These are phyloP conservation scores for Eilema griseolum DNA, from an alignment of 2,888 invertebrate genomes.

Conservation along the genomic window DNA sequence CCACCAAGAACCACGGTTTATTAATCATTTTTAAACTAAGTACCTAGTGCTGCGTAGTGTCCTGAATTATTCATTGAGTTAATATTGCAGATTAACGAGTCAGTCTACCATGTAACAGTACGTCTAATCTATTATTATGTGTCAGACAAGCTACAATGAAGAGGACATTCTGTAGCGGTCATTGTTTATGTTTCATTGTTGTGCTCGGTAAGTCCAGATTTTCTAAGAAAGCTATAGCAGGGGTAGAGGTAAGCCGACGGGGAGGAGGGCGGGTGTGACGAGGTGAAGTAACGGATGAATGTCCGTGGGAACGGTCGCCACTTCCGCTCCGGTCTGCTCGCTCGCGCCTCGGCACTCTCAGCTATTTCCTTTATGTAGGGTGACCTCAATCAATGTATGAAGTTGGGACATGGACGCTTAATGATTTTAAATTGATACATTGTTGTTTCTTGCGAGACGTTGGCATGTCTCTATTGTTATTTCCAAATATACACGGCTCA, in stretches of 20 bases:
- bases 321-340: slow-evolving; percentile 79
- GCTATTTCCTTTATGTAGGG: slow-evolving; percentile 84
- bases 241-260: slow-evolving; percentile 41
- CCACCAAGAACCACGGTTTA: too few species aligned
- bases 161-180: slow-evolving; percentile 5
- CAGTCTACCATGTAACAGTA: not conserved
- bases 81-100: not conserved
- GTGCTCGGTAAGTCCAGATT: slow-evolving; percentile 28
- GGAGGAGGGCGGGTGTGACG: slow-evolving; percentile 53
- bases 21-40: too few species aligned
- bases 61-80: not conserved
- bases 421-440: slow-evolving; percentile 1
- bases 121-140: not conserved
- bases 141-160: slow-evolving; percentile 6
- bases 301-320: slow-evolving; percentile 85
- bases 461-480: not conserved
- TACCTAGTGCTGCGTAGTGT: not conserved
- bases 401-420: slow-evolving; percentile 1
- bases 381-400: slow-evolving; percentile 60
- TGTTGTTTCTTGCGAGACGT: slow-evolving; percentile 1
- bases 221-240: slow-evolving; percentile 42
- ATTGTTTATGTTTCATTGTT: slow-evolving; percentile 31
- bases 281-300: slow-evolving; percentile 85
- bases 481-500: not conserved
- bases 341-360: slow-evolving; percentile 77